Conservation (phyloP, 2,888 invertebrate genomes). For the Eugnorisma glareosa region DNA sequence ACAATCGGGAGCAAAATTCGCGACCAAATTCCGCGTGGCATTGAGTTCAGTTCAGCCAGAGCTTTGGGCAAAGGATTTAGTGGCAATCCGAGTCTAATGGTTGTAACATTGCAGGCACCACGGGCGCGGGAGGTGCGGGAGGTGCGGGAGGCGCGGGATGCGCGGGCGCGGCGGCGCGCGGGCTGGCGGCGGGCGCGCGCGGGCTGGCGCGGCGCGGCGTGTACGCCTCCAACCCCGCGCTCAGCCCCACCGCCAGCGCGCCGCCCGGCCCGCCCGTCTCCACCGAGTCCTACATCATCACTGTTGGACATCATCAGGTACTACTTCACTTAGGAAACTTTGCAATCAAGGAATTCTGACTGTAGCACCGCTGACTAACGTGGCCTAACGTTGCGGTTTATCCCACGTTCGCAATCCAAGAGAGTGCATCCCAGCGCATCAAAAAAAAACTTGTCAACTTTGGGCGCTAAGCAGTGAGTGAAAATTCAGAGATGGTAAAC, state of each 20-base stretch:
- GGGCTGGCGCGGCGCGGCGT: slow-evolving; percentile 81
- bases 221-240: slow-evolving; percentile 86
- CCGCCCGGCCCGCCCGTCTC: slow-evolving; percentile 66
- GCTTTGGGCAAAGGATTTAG: neutral
- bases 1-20: neutral
- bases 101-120: slow-evolving; percentile 10
- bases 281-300: slow-evolving; percentile 71
- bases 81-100: neutral
- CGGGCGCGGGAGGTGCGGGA: neutral
- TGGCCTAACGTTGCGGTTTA: neutral
- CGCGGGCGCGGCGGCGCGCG: slow-evolving; percentile 54
- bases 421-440: neutral
- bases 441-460: neutral
- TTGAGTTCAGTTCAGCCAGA: neutral
- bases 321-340: neutral
- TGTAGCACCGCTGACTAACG: neutral
- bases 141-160: no score
- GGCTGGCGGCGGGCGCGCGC: slow-evolving; percentile 65
- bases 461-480: neutral
- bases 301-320: slow-evolving; percentile 68
- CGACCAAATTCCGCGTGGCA: neutral
- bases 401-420: neutral
- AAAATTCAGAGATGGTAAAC: neutral
- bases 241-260: slow-evolving; percentile 66
- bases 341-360: no score